Percentiles rank a stretch among this genome's conserved stretches.
phyloP scores from a whole-genome alignment of 1,140 invertebrate genomes.

The Pseudomyrmex cubaensis region DNA sequence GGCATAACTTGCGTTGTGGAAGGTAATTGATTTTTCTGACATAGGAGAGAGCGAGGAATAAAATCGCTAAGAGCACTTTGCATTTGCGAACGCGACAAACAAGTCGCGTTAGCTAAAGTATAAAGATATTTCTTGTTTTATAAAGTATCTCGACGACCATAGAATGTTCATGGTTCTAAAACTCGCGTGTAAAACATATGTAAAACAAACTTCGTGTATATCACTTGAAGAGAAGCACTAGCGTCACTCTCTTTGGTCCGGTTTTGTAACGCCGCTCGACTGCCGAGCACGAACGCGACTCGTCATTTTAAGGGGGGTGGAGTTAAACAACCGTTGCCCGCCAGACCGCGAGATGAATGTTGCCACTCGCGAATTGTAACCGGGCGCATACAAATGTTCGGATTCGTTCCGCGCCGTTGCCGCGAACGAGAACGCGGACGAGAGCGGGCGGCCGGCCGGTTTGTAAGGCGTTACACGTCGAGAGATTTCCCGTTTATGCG shows the following conservation, averaged over 20 bases:
- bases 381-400: slow-evolving; percentile 64
- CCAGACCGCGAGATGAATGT: slow-evolving; percentile 30
- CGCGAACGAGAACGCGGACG: slow-evolving; percentile 1
- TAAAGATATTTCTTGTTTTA: neutral
- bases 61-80: neutral
- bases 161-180: neutral
- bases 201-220: slow-evolving; percentile 14
- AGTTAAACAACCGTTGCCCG: slow-evolving; percentile 28
- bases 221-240: slow-evolving; percentile 11
- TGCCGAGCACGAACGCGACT: slow-evolving; percentile 12
- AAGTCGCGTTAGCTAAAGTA: neutral
- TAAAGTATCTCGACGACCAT: neutral
- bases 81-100: neutral
- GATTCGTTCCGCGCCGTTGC: slow-evolving; percentile 45
- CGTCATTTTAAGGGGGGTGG: slow-evolving; percentile 44
- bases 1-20: neutral
- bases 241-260: slow-evolving; percentile 22
- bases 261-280: slow-evolving; percentile 17
- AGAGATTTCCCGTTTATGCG: slow-evolving; percentile 48
- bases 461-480: slow-evolving; percentile 58
- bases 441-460: neutral
- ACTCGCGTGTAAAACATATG: slow-evolving; percentile 8
- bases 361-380: slow-evolving; percentile 43
- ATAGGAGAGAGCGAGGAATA: neutral
- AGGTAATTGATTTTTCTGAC: neutral